These are phyloP conservation scores for Typhlomys cinereus DNA, from an alignment of 2,113 vertebrate genomes.

Conservation along the genomic window DNA sequence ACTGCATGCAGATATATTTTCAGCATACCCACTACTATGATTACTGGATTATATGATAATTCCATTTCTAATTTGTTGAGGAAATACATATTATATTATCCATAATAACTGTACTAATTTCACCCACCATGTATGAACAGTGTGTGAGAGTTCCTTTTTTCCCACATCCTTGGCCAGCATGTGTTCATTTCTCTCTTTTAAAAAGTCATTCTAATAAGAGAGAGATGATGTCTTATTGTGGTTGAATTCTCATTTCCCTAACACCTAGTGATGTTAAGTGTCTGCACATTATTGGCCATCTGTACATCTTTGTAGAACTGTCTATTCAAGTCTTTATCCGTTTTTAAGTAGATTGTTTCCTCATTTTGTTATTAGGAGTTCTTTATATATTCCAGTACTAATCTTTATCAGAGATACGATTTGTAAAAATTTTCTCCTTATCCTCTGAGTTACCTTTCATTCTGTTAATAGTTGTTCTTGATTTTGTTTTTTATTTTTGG, in stretches of 20 bases:
- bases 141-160: not conserved
- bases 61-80: not conserved
- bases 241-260: not conserved
- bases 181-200: not conserved
- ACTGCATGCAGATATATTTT: not conserved
- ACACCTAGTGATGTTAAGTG: not conserved
- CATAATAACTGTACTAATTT: not conserved
- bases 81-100: not conserved
- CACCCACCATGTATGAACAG: not conserved
- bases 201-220: not conserved
- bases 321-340: not conserved
- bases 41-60: no score
- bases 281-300: not conserved
- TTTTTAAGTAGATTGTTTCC: not conserved
- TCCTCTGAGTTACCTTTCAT: not conserved
- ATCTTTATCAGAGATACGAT: not conserved
- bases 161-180: not conserved
- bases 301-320: not conserved
- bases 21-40: not conserved
- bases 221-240: not conserved
- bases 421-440: not conserved
- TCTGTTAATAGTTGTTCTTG: not conserved
- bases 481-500: not conserved
- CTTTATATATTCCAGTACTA: not conserved
- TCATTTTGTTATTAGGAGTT: not conserved